A percentile compares a stretch with the other conserved stretches of the same genome.
These are phyloP conservation scores for Polydrusus cervinus DNA, from an alignment of 2,888 invertebrate genomes.

Conservation along the genomic window DNA sequence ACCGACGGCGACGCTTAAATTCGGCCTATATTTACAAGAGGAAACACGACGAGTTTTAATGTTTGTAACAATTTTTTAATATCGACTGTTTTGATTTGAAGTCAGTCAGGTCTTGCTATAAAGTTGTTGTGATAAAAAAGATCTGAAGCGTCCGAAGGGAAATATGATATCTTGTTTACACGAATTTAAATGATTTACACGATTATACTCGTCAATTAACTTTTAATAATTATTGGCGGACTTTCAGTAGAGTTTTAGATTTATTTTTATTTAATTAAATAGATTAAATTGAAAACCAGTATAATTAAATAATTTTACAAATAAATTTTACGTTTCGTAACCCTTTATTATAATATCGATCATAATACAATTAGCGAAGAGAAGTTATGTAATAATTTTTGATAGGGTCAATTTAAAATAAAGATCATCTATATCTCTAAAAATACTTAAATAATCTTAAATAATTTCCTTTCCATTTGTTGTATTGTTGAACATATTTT, in stretches of 20 bases:
- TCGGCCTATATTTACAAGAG: slow-evolving; percentile 33
- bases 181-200: slow-evolving; percentile 12
- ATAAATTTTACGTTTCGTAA: too few species aligned
- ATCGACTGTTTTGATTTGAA: not conserved
- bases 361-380: too few species aligned
- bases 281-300: slow-evolving; percentile 11
- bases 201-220: slow-evolving; percentile 16
- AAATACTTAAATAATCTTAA: too few species aligned
- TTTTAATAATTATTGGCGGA: slow-evolving; percentile 18
- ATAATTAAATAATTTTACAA: slow-evolving; percentile 8
- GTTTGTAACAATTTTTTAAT: not conserved
- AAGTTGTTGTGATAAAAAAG: slow-evolving; percentile 9
- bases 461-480: too few species aligned
- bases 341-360: too few species aligned
- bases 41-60: not conserved
- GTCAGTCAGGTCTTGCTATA: not conserved
- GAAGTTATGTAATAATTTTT: too few species aligned
- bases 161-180: slow-evolving; percentile 24
- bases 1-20: slow-evolving; percentile 22
- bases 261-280: slow-evolving; percentile 19
- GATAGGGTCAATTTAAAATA: too few species aligned
- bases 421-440: too few species aligned
- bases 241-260: not conserved
- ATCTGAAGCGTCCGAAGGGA: slow-evolving; percentile 12
- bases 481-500: too few species aligned